phyloP scores from a whole-genome alignment of 2,797 vertebrate species.

The Poeciliopsis infans region DNA sequence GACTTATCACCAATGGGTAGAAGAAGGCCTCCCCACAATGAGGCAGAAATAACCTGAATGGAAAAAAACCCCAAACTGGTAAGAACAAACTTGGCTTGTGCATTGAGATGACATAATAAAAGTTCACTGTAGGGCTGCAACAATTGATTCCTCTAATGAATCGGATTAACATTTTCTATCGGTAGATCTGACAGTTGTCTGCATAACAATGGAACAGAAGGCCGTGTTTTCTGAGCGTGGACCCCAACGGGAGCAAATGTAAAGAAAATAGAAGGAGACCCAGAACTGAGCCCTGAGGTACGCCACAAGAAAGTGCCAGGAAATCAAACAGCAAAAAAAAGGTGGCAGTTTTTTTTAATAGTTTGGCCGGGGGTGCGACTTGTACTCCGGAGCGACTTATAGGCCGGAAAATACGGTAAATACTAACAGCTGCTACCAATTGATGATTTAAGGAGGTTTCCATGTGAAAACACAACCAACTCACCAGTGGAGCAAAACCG shows the following conservation, averaged over 20 bases:
- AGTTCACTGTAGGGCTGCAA: background rate
- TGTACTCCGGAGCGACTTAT: no score
- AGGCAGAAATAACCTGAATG: constrained; percentile 88
- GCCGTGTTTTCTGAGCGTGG: no score
- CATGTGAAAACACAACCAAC: background rate
- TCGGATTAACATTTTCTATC: no score
- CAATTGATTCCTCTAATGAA: no score
- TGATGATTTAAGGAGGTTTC: background rate
- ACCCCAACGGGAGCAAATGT: no score
- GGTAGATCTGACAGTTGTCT: no score
- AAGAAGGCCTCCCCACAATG: constrained; percentile 94
- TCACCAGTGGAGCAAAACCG: background rate
- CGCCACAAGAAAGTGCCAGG: no score
- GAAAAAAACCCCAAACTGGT: background rate
- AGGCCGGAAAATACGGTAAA: background rate
- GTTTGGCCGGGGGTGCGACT: no score
- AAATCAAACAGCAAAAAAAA: no score
- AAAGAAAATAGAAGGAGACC: no score
- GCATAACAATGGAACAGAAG: no score
- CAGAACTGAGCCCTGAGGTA: no score
- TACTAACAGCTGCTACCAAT: background rate
- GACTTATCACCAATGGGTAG: constrained; percentile 89
- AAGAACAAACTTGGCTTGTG: background rate
- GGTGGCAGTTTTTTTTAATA: background rate
- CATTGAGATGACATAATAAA: background rate